These are phyloP conservation scores for Corvus moneduloides DNA, from an alignment of 2,113 vertebrate species.

Conservation along the genomic window DNA sequence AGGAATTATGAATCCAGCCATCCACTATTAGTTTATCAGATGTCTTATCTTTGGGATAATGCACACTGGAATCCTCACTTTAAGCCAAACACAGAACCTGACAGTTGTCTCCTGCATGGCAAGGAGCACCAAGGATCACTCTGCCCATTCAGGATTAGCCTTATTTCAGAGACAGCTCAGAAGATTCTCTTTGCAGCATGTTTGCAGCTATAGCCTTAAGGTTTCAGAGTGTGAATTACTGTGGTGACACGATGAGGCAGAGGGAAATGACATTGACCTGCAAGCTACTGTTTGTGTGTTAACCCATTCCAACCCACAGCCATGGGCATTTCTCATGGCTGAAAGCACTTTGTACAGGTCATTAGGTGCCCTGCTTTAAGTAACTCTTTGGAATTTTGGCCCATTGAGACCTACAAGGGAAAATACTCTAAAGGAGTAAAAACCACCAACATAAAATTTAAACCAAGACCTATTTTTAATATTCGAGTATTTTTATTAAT, in stretches of 20 bases:
- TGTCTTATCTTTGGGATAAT: neutral
- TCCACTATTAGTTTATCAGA: neutral
- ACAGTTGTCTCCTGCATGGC: neutral
- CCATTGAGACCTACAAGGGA: neutral
- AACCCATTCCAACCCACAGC: neutral
- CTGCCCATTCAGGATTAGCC: neutral
- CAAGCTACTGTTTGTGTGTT: neutral
- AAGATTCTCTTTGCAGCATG: neutral
- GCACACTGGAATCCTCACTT: neutral
- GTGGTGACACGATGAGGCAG: neutral
- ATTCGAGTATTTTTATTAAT: neutral
- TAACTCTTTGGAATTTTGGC: neutral
- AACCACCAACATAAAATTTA: neutral
- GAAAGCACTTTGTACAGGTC: neutral
- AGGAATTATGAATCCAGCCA: neutral
- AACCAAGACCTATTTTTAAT: neutral
- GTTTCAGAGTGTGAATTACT: constrained; percentile 28
- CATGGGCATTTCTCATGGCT: neutral
- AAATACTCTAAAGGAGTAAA: neutral
- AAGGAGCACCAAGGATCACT: neutral
- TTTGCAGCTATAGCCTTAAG: neutral
- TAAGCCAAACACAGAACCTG: neutral
- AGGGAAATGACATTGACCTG: constrained; percentile 13
- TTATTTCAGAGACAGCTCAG: neutral
- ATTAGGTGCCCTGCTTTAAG: neutral